phyloP scores from a whole-genome alignment of 2,113 vertebrate species.

The Nothoprocta perdicaria region DNA sequence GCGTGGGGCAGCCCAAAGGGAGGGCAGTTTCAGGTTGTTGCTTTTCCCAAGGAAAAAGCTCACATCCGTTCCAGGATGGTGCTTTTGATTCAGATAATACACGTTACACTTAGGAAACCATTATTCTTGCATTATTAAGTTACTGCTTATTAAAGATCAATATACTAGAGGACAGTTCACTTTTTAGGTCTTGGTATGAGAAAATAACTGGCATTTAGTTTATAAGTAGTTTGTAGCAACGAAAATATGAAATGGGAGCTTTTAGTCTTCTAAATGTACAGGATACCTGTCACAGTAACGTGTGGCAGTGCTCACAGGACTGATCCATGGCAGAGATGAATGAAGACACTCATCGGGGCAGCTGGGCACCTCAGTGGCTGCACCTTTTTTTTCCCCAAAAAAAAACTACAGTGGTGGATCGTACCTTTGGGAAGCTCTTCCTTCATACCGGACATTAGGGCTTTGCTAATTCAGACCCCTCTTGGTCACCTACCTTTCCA shows the following conservation, averaged over 20 bases:
- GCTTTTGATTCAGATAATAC: neutral
- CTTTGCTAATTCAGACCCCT: neutral
- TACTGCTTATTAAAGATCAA: neutral
- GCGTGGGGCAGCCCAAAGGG: neutral
- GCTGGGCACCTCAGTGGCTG: neutral
- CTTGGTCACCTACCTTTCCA: neutral
- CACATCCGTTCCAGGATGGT: neutral
- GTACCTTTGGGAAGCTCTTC: neutral
- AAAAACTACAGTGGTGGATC: neutral
- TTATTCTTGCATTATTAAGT: neutral
- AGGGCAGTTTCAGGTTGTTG: neutral
- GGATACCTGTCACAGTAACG: neutral
- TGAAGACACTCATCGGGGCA: fast-evolving
- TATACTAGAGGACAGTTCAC: neutral
- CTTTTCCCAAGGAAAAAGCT: neutral
- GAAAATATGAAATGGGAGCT: neutral
- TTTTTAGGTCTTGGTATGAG: neutral
- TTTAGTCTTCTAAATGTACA: neutral
- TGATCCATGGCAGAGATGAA: fast-evolving
- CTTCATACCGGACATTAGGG: neutral
- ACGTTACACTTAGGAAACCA: fast-evolving
- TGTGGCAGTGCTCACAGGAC: neutral
- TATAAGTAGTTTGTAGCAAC: neutral
- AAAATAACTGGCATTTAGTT: neutral
- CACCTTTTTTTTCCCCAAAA: neutral